Evolutionary conservation across 2,888 invertebrate species (phyloP).

Genomic region (Globia sparganii): DNA sequence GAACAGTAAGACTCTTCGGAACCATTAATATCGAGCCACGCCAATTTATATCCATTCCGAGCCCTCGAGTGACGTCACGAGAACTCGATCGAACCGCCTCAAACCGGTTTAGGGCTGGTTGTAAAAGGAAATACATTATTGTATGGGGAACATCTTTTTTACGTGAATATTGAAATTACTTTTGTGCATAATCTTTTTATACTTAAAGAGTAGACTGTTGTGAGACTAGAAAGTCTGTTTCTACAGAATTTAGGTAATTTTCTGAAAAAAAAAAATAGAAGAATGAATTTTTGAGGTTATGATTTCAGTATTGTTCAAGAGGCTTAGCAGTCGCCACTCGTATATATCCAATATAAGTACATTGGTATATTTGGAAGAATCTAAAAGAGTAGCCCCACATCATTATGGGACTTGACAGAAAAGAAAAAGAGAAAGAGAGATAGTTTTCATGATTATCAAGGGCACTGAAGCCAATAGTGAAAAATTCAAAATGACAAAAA

Average conservation of each 20-base stretch:
- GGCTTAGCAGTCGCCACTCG: neutral
- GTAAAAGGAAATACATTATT: neutral
- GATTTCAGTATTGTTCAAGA: neutral
- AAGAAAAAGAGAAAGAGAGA: no score
- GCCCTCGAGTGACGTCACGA: constrained; percentile 66
- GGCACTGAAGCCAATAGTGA: no score
- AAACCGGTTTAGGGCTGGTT: constrained; percentile 60
- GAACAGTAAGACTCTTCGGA: constrained; percentile 64
- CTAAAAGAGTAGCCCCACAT: neutral
- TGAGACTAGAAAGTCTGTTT: neutral
- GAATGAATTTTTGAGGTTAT: neutral
- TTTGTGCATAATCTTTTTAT: neutral
- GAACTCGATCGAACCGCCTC: constrained; percentile 50
- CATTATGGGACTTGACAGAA: neutral
- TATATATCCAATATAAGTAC: neutral
- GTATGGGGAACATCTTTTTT: neutral
- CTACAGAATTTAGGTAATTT: neutral
- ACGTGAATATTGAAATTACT: neutral
- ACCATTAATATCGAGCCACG: constrained; percentile 69
- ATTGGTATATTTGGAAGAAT: neutral
- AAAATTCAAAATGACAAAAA: no score
- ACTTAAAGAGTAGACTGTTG: neutral
- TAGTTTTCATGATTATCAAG: no score
- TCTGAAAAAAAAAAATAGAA: neutral
- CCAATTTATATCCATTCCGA: constrained; percentile 74